These are phyloP conservation scores for Cenopis cana DNA, from an alignment of 2,888 invertebrate species.

Conservation along the genomic window DNA sequence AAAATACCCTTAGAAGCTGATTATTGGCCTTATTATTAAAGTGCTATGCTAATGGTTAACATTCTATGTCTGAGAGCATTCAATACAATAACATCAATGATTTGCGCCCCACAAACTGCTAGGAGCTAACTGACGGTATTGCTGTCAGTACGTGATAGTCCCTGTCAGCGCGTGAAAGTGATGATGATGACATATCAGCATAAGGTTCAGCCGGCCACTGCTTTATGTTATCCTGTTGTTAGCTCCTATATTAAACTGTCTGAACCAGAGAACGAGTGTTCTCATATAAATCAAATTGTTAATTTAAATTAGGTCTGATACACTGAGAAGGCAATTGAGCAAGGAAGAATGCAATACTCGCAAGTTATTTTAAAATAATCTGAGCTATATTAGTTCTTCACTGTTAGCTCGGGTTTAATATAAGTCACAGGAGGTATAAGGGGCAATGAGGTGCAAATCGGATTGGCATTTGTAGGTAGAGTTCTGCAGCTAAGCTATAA, in stretches of 20 bases:
- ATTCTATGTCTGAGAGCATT: background rate
- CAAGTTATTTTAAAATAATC: background rate
- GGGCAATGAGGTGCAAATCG: background rate
- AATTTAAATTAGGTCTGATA: background rate
- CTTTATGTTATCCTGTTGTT: background rate
- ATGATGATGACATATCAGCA: conserved; percentile 23
- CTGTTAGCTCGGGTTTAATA: background rate
- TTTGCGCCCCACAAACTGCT: conserved; percentile 7
- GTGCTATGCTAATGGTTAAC: too few species aligned
- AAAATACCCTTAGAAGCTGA: background rate
- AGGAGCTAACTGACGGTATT: conserved; percentile 8
- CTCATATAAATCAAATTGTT: background rate
- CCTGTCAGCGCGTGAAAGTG: conserved; percentile 24
- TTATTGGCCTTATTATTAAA: background rate
- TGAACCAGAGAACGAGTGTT: background rate
- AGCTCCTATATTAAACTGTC: conserved; percentile 6
- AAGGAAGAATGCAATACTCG: background rate
- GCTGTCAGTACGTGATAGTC: conserved; percentile 7
- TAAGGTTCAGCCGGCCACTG: background rate
- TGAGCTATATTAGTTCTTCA: background rate
- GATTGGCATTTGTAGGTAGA: conserved; percentile 2
- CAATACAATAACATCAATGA: background rate
- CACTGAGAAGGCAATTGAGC: background rate
- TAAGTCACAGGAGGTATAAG: too few species aligned
- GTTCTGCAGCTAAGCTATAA: conserved; percentile 15